phyloP scores from a whole-genome alignment of 2,888 invertebrate species.

The Ceramica pisi region DNA sequence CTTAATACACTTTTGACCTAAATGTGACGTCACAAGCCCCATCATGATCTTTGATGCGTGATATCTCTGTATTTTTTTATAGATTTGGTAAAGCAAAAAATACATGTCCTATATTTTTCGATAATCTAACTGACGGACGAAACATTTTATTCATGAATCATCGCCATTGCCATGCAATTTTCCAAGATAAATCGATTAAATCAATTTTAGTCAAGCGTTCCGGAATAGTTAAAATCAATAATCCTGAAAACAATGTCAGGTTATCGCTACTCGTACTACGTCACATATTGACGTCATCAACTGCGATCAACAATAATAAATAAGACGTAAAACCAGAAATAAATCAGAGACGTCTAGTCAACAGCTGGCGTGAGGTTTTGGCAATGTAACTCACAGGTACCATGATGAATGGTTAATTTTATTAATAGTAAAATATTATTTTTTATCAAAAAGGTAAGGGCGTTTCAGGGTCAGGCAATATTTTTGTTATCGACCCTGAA shows the following conservation, averaged over 20 bases:
- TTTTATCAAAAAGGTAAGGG: conserved; percentile 7
- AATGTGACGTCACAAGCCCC: too few species aligned
- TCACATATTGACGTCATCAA: conserved; percentile 37
- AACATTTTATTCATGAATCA: too few species aligned
- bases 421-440: conserved; percentile 5
- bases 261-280: conserved; percentile 32
- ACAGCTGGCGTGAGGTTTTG: conserved; percentile 32
- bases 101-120: too few species aligned
- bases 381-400: conserved; percentile 26
- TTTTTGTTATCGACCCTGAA: not conserved
- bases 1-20: too few species aligned
- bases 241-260: conserved; percentile 45
- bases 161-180: not conserved
- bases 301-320: conserved; percentile 32
- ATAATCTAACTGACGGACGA: too few species aligned
- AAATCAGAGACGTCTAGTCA: conserved; percentile 28
- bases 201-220: conserved; percentile 2
- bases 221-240: conserved; percentile 19
- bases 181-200: conserved; percentile 10
- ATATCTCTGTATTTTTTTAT: too few species aligned
- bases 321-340: conserved; percentile 53
- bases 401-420: conserved; percentile 26
- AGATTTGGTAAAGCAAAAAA: too few species aligned
- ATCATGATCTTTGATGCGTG: too few species aligned
- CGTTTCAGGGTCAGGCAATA: conserved; percentile 12